Evolutionary conservation across 2,888 invertebrate genomes (phyloP).

Genomic region (Acanthopleura granulata): DNA sequence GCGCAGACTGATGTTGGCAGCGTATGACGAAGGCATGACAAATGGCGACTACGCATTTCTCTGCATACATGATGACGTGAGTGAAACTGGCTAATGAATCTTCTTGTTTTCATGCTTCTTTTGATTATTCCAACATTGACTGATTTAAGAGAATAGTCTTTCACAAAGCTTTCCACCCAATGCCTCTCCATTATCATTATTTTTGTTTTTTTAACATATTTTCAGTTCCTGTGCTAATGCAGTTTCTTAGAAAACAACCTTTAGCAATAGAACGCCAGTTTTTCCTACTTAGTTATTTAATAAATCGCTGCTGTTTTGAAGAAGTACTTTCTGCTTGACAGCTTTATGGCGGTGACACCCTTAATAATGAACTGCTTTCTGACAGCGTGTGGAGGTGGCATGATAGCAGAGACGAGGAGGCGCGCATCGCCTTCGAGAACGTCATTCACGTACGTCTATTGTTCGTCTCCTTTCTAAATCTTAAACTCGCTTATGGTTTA

Average conservation of each 20-base stretch:
- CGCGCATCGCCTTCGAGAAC: constrained; percentile 59
- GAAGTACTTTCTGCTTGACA: constrained; percentile 24
- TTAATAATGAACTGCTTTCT: constrained; percentile 48
- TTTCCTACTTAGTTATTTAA: neutral
- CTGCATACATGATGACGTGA: constrained; percentile 59
- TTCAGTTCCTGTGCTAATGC: too few relatives aligned
- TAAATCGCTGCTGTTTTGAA: neutral
- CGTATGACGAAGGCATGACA: constrained; percentile 58
- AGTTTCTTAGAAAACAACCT: too few relatives aligned
- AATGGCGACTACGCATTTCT: constrained; percentile 61
- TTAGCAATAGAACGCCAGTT: too few relatives aligned
- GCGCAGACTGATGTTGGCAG: constrained; percentile 58
- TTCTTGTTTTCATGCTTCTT: too few relatives aligned
- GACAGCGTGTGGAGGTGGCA: constrained; percentile 57
- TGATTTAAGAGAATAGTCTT: too few relatives aligned
- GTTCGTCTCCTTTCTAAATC: too few relatives aligned
- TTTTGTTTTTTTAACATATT: too few relatives aligned
- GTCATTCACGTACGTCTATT: constrained; percentile 60
- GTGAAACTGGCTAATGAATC: constrained; percentile 23
- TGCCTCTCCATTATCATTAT: too few relatives aligned
- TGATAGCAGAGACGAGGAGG: constrained; percentile 54
- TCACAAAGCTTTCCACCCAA: too few relatives aligned
- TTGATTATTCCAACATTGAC: too few relatives aligned
- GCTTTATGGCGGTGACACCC: constrained; percentile 51
- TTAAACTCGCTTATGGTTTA: too few relatives aligned